These are phyloP conservation scores for Hydrolagus affinis DNA, from an alignment of 2,113 vertebrate species.

Conservation along the genomic window DNA sequence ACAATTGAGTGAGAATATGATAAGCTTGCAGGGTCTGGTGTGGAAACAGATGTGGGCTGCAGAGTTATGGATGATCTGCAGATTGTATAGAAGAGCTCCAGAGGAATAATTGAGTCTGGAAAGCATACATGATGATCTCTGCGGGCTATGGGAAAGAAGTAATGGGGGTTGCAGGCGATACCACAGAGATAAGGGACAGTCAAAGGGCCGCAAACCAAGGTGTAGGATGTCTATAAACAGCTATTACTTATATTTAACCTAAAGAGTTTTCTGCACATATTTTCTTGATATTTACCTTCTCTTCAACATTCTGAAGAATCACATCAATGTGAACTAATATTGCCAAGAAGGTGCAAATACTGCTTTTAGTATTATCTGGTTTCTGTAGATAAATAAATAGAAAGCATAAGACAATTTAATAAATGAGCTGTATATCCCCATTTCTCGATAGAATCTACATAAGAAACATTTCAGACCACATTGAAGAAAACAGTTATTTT, in stretches of 20 bases:
- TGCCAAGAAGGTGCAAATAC: constrained; percentile 82
- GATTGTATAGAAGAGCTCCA: not conserved
- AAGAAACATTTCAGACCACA: not conserved
- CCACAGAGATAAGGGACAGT: too few species aligned
- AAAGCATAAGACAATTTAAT: not conserved
- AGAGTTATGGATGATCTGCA: not conserved
- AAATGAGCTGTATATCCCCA: not conserved
- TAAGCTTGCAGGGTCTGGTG: not conserved
- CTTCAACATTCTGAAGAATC: constrained; percentile 59
- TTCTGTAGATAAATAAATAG: constrained; percentile 52
- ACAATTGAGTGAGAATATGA: not conserved
- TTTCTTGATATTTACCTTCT: constrained; percentile 68
- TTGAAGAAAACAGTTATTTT: not conserved
- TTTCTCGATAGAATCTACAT: not conserved
- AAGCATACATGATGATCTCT: not conserved
- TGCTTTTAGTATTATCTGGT: constrained; percentile 81
- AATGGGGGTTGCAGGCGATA: too few species aligned
- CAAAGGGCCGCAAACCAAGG: too few species aligned
- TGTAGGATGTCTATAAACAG: not conserved
- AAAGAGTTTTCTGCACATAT: not conserved
- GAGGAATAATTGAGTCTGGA: not conserved
- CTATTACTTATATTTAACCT: constrained; percentile 10
- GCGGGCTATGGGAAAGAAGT: not conserved
- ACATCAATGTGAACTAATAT: constrained; percentile 75
- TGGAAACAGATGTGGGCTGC: not conserved